Percentiles rank a stretch among this genome's conserved stretches.
Conservation (phyloP, 64 coral and sea anemone genomes). For the Stichodactyla helianthus region DNA sequence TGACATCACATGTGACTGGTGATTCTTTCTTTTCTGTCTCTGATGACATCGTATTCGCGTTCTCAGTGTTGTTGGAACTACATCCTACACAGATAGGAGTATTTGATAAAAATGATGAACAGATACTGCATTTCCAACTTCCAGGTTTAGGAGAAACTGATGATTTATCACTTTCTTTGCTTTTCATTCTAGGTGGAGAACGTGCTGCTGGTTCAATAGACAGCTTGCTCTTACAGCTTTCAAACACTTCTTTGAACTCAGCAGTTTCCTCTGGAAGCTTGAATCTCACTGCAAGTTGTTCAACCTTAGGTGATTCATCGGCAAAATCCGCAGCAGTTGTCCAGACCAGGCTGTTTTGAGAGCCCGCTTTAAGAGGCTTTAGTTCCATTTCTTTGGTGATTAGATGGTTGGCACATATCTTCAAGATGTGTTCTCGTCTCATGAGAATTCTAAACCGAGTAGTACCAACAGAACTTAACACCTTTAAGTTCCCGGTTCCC, state of each 20-base stretch:
- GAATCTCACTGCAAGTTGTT: constrained; percentile 94
- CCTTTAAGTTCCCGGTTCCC: constrained; percentile 80
- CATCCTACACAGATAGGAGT: constrained; percentile 56
- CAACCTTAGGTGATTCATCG: constrained; percentile 70
- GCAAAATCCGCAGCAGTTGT: constrained; percentile 73
- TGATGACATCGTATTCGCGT: background rate
- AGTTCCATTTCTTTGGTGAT: constrained; percentile 81
- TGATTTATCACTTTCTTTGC: background rate
- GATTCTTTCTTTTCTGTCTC: background rate
- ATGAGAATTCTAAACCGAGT: constrained; percentile 73
- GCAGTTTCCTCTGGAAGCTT: constrained; percentile 57
- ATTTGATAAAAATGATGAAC: background rate
- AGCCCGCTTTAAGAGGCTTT: constrained; percentile 31
- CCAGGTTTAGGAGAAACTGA: constrained; percentile 36
- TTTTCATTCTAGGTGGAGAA: background rate
- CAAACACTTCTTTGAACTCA: constrained; percentile 54
- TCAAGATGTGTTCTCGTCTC: constrained; percentile 90
- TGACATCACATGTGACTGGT: background rate
- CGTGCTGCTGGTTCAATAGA: background rate
- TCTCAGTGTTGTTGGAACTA: constrained; percentile 47
- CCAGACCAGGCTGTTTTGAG: constrained; percentile 72
- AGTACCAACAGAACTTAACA: constrained; percentile 47
- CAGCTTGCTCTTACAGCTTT: constrained; percentile 32
- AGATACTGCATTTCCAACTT: constrained; percentile 57
- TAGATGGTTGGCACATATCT: constrained; percentile 93